A percentile compares a stretch with the other conserved stretches of the same genome.
phyloP scores from a whole-genome alignment of 2,888 invertebrate genomes.

The Taphrorychus bicolor region DNA sequence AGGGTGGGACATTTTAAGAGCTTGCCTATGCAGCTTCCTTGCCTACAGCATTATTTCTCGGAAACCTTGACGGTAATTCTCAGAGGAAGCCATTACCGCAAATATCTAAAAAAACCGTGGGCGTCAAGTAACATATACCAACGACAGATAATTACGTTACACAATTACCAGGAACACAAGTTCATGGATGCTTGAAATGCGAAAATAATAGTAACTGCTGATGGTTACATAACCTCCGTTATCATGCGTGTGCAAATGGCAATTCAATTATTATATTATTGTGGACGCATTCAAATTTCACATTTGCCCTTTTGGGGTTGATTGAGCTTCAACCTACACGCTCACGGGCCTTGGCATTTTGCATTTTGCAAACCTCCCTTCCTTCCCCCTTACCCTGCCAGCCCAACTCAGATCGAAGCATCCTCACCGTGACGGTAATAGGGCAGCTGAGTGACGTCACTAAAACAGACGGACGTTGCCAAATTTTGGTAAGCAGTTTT shows the following conservation, averaged over 20 bases:
- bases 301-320: neutral
- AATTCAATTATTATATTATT: neutral
- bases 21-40: too few species aligned
- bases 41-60: neutral
- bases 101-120: conserved; percentile 12
- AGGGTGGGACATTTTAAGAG: too few species aligned
- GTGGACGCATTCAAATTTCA: neutral
- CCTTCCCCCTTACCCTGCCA: neutral
- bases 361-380: neutral
- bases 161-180: conserved; percentile 7
- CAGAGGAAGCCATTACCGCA: conserved; percentile 5
- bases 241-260: too few species aligned
- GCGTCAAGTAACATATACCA: neutral
- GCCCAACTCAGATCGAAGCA: neutral
- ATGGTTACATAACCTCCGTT: too few species aligned
- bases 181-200: conserved; percentile 8
- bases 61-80: conserved; percentile 13
- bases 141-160: conserved; percentile 1
- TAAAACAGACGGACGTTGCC: neutral
- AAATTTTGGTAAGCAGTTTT: neutral
- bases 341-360: conserved; percentile 2
- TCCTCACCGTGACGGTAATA: neutral
- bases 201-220: too few species aligned
- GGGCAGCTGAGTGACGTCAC: neutral
- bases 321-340: neutral